phyloP scores from a whole-genome alignment of 2,888 invertebrate genomes.

The Rhorus exstirpatorius region DNA sequence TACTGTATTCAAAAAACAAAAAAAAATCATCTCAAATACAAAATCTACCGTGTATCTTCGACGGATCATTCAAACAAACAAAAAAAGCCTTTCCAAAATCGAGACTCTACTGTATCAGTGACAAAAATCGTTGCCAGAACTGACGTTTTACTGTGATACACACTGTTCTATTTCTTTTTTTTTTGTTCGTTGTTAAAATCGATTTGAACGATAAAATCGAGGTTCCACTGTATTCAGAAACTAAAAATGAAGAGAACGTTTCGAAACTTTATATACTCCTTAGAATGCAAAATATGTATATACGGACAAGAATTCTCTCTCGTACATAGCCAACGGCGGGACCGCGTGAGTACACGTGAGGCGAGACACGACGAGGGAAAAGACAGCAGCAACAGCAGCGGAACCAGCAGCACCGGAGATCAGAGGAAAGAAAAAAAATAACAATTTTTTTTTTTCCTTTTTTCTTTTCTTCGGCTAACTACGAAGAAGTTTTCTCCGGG shows the following conservation, averaged over 20 bases:
- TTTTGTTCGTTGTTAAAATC: too few species aligned
- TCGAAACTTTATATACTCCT: not conserved
- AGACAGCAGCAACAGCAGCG: conserved; percentile 59
- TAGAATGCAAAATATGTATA: not conserved
- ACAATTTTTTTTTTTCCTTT: conserved; percentile 2
- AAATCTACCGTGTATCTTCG: too few species aligned
- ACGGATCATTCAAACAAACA: too few species aligned
- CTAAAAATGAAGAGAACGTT: conserved; percentile 19
- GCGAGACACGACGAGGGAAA: conserved; percentile 65
- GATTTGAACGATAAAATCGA: not conserved
- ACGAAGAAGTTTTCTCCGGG: conserved; percentile 45
- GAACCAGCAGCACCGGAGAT: conserved; percentile 36
- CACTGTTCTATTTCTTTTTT: too few species aligned
- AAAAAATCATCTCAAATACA: too few species aligned
- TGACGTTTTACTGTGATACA: too few species aligned
- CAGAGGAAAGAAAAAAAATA: conserved; percentile 16
- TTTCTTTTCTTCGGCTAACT: conserved; percentile 48
- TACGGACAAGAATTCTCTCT: conserved; percentile 7
- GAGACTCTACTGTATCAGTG: too few species aligned
- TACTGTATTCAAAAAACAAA: not conserved
- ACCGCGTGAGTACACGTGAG: conserved; percentile 62
- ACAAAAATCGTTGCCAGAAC: too few species aligned
- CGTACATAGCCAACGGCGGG: conserved; percentile 54
- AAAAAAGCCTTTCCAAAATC: too few species aligned
- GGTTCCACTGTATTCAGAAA: conserved; percentile 22